A percentile compares a stretch with the other conserved stretches of the same genome.
Evolutionary conservation across 2,888 invertebrate genomes (phyloP).

Genomic region (Linnaemya vulpina): DNA sequence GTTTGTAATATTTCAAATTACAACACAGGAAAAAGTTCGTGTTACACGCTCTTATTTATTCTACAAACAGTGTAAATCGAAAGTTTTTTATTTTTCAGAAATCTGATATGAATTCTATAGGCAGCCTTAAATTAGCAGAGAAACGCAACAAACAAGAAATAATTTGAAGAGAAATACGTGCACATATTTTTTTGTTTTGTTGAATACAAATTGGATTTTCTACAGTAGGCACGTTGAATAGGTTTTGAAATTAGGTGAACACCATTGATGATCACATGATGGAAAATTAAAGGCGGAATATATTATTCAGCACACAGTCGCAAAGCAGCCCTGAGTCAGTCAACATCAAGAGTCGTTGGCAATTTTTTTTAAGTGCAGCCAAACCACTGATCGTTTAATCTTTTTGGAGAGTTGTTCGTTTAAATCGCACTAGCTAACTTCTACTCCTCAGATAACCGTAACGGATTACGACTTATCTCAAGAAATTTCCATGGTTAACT

Average conservation of each 20-base stretch:
- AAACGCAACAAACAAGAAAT: slow-evolving; percentile 9
- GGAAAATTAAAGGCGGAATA: background rate
- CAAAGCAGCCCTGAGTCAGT: too few species aligned
- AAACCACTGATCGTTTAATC: too few species aligned
- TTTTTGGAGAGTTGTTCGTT: too few species aligned
- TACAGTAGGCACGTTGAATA: background rate
- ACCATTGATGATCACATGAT: background rate
- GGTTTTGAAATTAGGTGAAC: background rate
- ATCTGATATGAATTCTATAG: slow-evolving; percentile 24
- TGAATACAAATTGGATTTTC: background rate
- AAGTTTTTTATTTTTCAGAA: slow-evolving; percentile 50
- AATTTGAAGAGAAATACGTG: slow-evolving; percentile 2
- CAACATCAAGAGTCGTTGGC: too few species aligned
- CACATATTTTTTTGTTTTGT: background rate
- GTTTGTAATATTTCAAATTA: slow-evolving; percentile 28
- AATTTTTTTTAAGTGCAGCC: too few species aligned
- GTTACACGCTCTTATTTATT: slow-evolving; percentile 14
- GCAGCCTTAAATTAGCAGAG: slow-evolving; percentile 37
- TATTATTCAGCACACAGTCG: background rate
- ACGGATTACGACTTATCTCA: too few species aligned
- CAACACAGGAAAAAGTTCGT: slow-evolving; percentile 14
- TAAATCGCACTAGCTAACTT: too few species aligned
- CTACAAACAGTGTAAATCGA: background rate
- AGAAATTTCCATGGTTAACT: too few species aligned
- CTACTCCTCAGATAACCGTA: too few species aligned